These are phyloP conservation scores for Podabrus alpinus DNA, from an alignment of 2,888 invertebrate genomes.

Conservation along the genomic window DNA sequence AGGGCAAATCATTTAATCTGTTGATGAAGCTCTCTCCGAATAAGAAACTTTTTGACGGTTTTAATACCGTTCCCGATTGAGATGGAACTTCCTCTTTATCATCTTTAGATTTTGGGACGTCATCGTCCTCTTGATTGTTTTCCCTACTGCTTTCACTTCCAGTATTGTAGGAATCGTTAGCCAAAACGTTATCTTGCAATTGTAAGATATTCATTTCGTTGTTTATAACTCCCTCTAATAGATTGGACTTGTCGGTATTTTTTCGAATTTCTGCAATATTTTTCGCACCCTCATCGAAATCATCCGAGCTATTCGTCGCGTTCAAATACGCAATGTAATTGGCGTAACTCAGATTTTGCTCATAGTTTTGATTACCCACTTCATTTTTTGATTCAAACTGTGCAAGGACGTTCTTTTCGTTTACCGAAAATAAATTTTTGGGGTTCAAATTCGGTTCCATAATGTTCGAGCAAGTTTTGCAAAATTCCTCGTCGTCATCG, in stretches of 20 bases:
- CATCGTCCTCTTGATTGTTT: accelerated
- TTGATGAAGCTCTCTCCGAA: background rate
- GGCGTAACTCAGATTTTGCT: background rate
- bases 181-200: background rate
- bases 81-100: background rate
- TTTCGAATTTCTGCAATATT: background rate
- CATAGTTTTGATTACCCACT: background rate
- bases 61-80: background rate
- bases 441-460: background rate
- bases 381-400: background rate
- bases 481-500: background rate
- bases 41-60: background rate
- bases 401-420: background rate
- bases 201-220: background rate
- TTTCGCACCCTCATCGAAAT: background rate
- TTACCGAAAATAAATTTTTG: background rate
- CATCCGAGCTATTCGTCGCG: background rate
- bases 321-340: background rate
- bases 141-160: background rate
- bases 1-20: background rate
- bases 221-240: background rate
- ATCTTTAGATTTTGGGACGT: background rate
- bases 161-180: background rate
- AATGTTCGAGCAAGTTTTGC: background rate
- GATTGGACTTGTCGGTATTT: background rate